phyloP scores from a whole-genome alignment of 2,888 invertebrate genomes.

The Macroteleia sp. region DNA sequence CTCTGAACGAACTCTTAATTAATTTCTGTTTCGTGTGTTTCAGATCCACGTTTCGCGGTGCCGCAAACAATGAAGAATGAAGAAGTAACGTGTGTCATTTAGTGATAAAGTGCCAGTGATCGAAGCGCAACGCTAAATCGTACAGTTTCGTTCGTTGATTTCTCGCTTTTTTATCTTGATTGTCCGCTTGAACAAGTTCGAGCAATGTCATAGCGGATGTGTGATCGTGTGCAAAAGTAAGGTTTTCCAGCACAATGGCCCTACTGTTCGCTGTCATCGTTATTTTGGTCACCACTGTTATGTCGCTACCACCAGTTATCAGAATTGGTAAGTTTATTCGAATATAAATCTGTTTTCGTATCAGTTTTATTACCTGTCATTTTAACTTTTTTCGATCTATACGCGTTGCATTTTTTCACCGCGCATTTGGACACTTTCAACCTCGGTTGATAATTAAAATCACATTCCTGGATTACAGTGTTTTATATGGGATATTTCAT shows the following conservation, averaged over 20 bases:
- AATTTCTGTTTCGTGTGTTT: slow-evolving; percentile 41
- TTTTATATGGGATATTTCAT: slow-evolving; percentile 11
- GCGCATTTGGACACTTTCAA: slow-evolving; percentile 27
- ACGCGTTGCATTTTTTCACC: too few relatives aligned
- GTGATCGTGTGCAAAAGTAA: slow-evolving; percentile 65
- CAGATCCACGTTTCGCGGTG: slow-evolving; percentile 17
- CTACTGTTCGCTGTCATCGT: slow-evolving; percentile 81
- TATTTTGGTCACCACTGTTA: slow-evolving; percentile 81
- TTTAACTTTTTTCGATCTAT: too few relatives aligned
- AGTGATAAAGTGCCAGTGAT: slow-evolving; percentile 72
- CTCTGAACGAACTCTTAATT: slow-evolving; percentile 16
- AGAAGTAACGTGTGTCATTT: slow-evolving; percentile 68
- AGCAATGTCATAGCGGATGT: slow-evolving; percentile 67
- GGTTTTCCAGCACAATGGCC: slow-evolving; percentile 78
- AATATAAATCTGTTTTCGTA: slow-evolving; percentile 52
- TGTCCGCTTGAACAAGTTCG: slow-evolving; percentile 61
- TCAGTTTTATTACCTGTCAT: slow-evolving; percentile 54
- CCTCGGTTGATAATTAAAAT: slow-evolving; percentile 43
- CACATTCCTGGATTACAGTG: slow-evolving; percentile 27
- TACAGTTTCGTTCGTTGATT: slow-evolving; percentile 58
- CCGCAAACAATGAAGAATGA: slow-evolving; percentile 57
- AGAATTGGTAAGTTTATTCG: slow-evolving; percentile 79
- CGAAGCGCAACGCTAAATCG: slow-evolving; percentile 62
- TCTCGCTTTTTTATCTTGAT: slow-evolving; percentile 63
- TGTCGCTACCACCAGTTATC: slow-evolving; percentile 83